phyloP scores from a whole-genome alignment of 1,140 invertebrate species.

The Riptortus pedestris region DNA sequence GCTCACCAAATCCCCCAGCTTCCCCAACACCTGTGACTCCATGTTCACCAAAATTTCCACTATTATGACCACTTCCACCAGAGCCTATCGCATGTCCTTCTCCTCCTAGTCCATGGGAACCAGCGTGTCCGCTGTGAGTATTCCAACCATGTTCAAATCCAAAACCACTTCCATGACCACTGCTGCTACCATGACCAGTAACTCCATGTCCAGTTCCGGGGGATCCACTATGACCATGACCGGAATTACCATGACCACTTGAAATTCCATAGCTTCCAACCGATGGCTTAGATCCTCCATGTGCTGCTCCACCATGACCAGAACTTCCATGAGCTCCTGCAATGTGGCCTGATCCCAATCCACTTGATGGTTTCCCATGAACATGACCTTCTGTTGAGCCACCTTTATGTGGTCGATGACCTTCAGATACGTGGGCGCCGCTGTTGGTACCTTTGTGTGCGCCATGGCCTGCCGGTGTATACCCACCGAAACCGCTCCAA shows the following conservation, averaged over 20 bases:
- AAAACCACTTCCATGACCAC: background rate
- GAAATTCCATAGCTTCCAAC: background rate
- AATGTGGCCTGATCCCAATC: too few species aligned
- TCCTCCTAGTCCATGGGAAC: too few species aligned
- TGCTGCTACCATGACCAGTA: background rate
- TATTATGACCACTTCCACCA: background rate
- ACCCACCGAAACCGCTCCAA: too few species aligned
- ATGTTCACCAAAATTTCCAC: background rate
- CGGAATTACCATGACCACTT: background rate
- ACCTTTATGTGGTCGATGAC: too few species aligned
- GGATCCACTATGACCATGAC: background rate
- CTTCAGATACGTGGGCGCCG: too few species aligned
- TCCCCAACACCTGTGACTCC: background rate
- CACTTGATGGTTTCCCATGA: too few species aligned
- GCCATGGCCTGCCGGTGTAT: too few species aligned
- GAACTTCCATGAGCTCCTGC: slow-evolving; percentile 1
- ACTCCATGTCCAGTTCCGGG: background rate
- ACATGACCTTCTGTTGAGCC: too few species aligned
- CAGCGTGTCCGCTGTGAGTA: too few species aligned
- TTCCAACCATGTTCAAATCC: too few species aligned
- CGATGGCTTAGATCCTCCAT: background rate
- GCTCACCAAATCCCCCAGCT: background rate
- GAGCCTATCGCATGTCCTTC: background rate
- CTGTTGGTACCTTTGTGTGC: too few species aligned
- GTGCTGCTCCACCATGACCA: background rate